phyloP scores from a whole-genome alignment of 2,797 vertebrate genomes.

The Pantherophis alleghaniensis region DNA sequence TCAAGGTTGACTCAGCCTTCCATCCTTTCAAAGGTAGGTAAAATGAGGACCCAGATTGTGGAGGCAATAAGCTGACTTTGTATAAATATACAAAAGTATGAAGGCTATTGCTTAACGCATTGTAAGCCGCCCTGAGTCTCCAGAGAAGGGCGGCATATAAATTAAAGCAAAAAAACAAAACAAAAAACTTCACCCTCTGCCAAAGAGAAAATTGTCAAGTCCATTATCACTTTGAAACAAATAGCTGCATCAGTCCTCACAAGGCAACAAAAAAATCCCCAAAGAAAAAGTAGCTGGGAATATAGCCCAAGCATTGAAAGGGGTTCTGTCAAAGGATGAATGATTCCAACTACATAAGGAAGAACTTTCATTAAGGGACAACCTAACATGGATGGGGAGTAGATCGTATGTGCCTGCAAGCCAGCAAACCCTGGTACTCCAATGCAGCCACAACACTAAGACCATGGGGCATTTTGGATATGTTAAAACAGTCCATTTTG shows the following conservation, averaged over 20 bases:
- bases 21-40: no score
- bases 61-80: no score
- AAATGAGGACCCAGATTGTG: no score
- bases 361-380: not conserved
- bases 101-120: no score
- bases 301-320: not conserved
- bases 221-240: not conserved
- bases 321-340: not conserved
- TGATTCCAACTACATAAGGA: not conserved
- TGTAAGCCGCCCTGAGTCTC: no score
- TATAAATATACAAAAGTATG: no score
- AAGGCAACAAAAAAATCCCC: not conserved
- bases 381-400: not conserved
- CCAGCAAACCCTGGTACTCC: not conserved
- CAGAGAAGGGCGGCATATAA: no score
- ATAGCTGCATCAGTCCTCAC: not conserved
- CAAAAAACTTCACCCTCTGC: not conserved
- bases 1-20: no score
- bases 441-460: not conserved
- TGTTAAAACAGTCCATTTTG: not conserved
- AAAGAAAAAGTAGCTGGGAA: not conserved
- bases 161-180: no score
- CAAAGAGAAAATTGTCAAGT: not conserved
- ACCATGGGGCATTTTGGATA: not conserved
- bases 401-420: not conserved